phyloP scores from a whole-genome alignment of 1,140 invertebrate species.

The Sweltsa coloradensis region DNA sequence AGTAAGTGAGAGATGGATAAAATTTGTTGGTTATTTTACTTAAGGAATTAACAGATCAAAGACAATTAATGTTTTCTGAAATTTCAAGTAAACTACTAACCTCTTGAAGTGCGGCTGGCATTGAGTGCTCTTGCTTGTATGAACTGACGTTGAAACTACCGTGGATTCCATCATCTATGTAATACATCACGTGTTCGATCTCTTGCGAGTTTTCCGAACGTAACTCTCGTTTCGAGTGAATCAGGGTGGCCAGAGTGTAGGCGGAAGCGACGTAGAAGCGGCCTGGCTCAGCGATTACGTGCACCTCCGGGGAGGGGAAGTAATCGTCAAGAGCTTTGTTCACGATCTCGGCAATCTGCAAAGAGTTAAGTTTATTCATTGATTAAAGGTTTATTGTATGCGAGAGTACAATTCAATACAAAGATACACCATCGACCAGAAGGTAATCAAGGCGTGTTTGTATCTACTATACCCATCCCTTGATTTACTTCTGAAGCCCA shows the following conservation, averaged over 20 bases:
- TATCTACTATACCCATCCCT: too few species aligned
- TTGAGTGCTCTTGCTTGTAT: conserved; percentile 81
- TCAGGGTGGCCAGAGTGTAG: conserved; percentile 77
- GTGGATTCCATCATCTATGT: conserved; percentile 96
- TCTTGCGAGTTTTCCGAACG: conserved; percentile 28
- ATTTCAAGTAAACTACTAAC: too few species aligned
- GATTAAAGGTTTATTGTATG: too few species aligned
- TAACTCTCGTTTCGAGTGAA: conserved; percentile 69
- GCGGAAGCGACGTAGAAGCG: conserved; percentile 89
- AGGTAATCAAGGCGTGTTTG: too few species aligned
- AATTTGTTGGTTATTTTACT: too few species aligned
- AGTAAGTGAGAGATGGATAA: too few species aligned
- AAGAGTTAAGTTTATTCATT: too few species aligned
- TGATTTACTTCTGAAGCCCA: too few species aligned
- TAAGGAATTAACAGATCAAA: too few species aligned
- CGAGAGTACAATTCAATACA: too few species aligned
- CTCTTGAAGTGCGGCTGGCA: conserved; percentile 50
- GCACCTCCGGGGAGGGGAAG: conserved; percentile 65
- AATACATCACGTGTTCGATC: conserved; percentile 73
- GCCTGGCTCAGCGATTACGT: conserved; percentile 93
- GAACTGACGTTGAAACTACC: conserved; percentile 95
- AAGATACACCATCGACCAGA: too few species aligned
- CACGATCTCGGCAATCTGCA: conserved; percentile 55
- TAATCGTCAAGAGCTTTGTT: conserved; percentile 68
- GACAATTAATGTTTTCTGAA: too few species aligned